A percentile compares a stretch with the other conserved stretches of the same genome.
phyloP scores from a whole-genome alignment of 64 coral and sea anemone genomes.

The Orbicella faveolata region DNA sequence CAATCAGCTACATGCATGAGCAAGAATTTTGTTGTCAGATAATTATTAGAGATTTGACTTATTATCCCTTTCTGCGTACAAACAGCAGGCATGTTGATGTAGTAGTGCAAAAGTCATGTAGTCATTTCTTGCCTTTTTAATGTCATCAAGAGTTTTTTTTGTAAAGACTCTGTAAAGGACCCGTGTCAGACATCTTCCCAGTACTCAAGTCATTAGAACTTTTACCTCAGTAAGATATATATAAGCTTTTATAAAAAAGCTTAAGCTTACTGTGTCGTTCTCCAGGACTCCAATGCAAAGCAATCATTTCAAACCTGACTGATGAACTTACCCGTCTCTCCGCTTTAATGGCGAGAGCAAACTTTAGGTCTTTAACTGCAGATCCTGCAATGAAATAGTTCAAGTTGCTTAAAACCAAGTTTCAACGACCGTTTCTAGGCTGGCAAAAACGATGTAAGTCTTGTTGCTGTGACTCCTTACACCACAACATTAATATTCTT shows the following conservation, averaged over 20 bases:
- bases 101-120: too few species aligned
- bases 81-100: too few species aligned
- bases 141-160: too few species aligned
- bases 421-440: background rate
- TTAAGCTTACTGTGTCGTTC: background rate
- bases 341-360: conserved; percentile 25
- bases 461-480: background rate
- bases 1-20: too few species aligned
- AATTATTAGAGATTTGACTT: too few species aligned
- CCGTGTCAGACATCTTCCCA: too few species aligned
- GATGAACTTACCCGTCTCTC: conserved; percentile 40
- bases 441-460: background rate
- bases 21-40: too few species aligned
- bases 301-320: background rate
- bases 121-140: too few species aligned
- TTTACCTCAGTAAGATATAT: too few species aligned
- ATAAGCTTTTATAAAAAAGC: too few species aligned
- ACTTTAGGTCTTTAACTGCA: conserved; percentile 2
- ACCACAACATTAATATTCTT: background rate
- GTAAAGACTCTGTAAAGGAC: too few species aligned
- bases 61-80: too few species aligned
- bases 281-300: background rate
- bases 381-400: conserved; percentile 26
- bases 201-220: background rate
- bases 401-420: background rate